phyloP scores from a whole-genome alignment of 2,113 vertebrate species.

The Oncorhynchus mykiss region DNA sequence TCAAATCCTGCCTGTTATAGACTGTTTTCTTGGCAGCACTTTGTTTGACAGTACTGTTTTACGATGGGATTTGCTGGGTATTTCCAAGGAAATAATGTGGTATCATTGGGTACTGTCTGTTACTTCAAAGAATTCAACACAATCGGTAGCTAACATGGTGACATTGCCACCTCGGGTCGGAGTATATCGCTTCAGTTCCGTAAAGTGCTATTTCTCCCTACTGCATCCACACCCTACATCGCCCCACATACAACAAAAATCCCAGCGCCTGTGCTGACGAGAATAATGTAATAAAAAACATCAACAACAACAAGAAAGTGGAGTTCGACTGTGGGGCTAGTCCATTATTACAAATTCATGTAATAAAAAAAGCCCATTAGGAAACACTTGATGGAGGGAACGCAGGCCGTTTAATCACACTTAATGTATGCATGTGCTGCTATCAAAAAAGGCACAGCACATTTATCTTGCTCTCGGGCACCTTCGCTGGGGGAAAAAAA shows the following conservation, averaged over 20 bases:
- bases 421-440: constrained; percentile 76
- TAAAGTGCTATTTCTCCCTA: constrained; percentile 12
- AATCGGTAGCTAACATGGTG: too few relatives aligned
- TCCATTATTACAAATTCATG: constrained; percentile 78
- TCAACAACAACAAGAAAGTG: constrained; percentile 40
- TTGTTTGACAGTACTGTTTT: too few relatives aligned
- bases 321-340: constrained; percentile 62
- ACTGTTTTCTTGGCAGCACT: too few relatives aligned
- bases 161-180: constrained; percentile 39
- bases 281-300: constrained; percentile 61
- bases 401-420: constrained; percentile 75
- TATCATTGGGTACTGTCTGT: too few relatives aligned
- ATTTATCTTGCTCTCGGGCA: constrained; percentile 72
- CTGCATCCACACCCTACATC: background rate
- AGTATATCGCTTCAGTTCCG: constrained; percentile 7
- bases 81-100: too few relatives aligned
- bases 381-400: constrained; percentile 76
- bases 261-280: constrained; percentile 34
- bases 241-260: too few relatives aligned
- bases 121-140: too few relatives aligned
- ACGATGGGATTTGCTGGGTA: too few relatives aligned
- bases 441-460: constrained; percentile 51
- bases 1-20: constrained; percentile 31
- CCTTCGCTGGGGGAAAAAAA: constrained; percentile 45
- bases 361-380: constrained; percentile 78